phyloP scores from a whole-genome alignment of 2,888 invertebrate species.

The Aphodius sticticus region DNA sequence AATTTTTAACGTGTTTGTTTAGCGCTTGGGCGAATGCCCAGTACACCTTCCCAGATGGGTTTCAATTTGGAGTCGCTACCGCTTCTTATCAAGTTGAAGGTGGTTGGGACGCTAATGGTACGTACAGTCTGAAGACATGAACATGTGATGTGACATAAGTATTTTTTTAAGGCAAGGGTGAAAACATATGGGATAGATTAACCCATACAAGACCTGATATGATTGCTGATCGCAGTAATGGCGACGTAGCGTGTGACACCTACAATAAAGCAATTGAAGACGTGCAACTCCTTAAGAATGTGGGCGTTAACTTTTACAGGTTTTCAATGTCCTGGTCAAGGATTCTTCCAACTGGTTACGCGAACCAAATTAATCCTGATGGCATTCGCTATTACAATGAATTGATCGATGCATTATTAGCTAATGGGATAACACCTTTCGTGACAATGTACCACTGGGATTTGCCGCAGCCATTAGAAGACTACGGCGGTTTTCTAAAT shows the following conservation, averaged over 20 bases:
- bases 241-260: slow-evolving; percentile 72
- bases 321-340: slow-evolving; percentile 75
- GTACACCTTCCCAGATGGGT: slow-evolving; percentile 35
- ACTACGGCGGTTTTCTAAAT: slow-evolving; percentile 73
- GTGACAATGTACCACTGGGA: slow-evolving; percentile 74
- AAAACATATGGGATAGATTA: slow-evolving; percentile 74
- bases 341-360: slow-evolving; percentile 67
- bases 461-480: slow-evolving; percentile 65
- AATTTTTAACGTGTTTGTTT: neutral
- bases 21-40: slow-evolving; percentile 17
- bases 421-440: slow-evolving; percentile 65
- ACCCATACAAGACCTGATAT: slow-evolving; percentile 63
- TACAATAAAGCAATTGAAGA: slow-evolving; percentile 71
- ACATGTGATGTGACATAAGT: neutral
- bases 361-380: slow-evolving; percentile 64
- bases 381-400: slow-evolving; percentile 72
- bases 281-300: slow-evolving; percentile 63
- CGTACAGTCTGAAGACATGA: slow-evolving; percentile 9
- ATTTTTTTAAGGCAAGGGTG: slow-evolving; percentile 64
- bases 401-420: slow-evolving; percentile 66
- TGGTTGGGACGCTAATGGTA: slow-evolving; percentile 46
- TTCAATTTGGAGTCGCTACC: slow-evolving; percentile 47
- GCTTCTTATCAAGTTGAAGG: slow-evolving; percentile 47
- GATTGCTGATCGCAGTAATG: slow-evolving; percentile 66
- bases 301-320: slow-evolving; percentile 67